Conservation (phyloP, 2,113 vertebrate genomes). For the Nycticryphes semicollaris region DNA sequence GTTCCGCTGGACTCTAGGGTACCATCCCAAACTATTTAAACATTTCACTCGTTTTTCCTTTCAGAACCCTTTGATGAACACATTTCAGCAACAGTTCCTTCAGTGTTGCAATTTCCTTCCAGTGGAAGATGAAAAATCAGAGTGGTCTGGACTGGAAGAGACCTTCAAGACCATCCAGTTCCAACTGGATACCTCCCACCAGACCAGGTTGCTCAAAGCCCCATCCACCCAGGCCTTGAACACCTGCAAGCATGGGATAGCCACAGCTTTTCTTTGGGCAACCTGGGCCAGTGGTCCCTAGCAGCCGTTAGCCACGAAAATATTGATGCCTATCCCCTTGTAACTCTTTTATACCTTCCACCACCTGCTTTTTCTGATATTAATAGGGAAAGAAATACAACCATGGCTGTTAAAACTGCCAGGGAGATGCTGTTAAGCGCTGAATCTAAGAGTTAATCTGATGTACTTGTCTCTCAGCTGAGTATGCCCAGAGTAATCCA, state of each 20-base stretch:
- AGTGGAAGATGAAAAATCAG: neutral
- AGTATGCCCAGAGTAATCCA: neutral
- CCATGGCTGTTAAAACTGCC: neutral
- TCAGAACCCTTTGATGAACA: neutral
- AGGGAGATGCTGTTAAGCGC: neutral
- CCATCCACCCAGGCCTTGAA: no score
- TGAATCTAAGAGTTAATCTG: neutral
- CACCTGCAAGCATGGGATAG: no score
- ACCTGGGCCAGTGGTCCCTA: neutral
- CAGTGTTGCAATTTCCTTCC: neutral
- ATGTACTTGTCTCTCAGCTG: neutral
- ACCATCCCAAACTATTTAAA: neutral
- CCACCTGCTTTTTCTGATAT: neutral
- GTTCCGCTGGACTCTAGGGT: neutral
- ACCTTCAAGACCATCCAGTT: neutral
- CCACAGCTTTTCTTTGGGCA: neutral
- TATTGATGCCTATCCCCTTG: neutral
- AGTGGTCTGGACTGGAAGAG: neutral
- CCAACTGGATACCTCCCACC: neutral
- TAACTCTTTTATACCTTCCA: neutral
- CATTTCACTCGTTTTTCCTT: neutral
- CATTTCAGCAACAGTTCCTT: rapidly evolving
- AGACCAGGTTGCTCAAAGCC: neutral
- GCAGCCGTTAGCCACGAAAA: neutral
- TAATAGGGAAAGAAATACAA: neutral